Conservation (phyloP, 2,888 invertebrate genomes). For the Panzeria rudis region DNA sequence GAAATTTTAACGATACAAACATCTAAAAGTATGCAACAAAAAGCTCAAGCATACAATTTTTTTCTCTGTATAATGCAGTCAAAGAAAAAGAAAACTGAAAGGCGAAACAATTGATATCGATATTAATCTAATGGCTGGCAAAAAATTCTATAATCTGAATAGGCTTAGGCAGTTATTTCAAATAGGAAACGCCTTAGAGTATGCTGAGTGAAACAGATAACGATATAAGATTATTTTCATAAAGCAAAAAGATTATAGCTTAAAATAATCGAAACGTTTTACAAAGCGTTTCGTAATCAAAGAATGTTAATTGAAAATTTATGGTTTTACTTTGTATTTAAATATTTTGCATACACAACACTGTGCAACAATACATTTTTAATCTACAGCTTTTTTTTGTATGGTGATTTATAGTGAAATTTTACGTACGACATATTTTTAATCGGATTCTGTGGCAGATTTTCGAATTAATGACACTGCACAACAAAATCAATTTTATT, state of each 20-base stretch:
- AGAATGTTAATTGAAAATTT: neutral
- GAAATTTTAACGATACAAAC: conserved; percentile 24
- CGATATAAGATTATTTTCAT: neutral
- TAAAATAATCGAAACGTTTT: conserved; percentile 2
- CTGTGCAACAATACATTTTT: too few relatives aligned
- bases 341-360: too few relatives aligned
- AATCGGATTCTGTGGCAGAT: too few relatives aligned
- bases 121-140: conserved; percentile 23
- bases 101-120: conserved; percentile 34
- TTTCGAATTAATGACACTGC: too few relatives aligned
- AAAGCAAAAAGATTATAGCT: neutral
- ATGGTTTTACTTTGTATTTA: too few relatives aligned
- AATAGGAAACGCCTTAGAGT: conserved; percentile 30
- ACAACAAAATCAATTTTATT: too few relatives aligned
- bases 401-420: too few relatives aligned
- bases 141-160: conserved; percentile 28
- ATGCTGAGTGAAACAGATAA: conserved; percentile 25
- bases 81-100: neutral
- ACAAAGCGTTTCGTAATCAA: neutral
- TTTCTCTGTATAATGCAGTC: neutral
- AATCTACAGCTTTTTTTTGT: too few relatives aligned
- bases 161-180: conserved; percentile 4
- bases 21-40: conserved; percentile 55
- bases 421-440: too few relatives aligned
- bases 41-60: neutral